Evolutionary conservation across 2,888 invertebrate genomes (phyloP), one percentile per base, ranked within the genome.

Genomic region (Muscina levida): DNA sequence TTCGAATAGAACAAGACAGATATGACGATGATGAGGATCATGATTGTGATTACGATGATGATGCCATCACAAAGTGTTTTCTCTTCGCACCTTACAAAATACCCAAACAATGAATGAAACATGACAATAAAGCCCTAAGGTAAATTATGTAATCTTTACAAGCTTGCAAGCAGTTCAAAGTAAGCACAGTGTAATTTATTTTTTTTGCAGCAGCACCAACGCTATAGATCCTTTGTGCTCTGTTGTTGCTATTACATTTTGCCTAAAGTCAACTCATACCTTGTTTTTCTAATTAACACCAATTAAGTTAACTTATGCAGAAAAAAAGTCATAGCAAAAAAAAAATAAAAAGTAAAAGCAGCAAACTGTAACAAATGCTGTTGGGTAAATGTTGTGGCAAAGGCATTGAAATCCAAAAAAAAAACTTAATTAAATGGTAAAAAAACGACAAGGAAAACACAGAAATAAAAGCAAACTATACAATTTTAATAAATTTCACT

Each of bases 231-330:
- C 48, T 74, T 46, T 59, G 13, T 15, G 19, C 39, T 37, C 2
- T 31, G 0, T 15, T 19, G 46, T 1, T 19, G 26, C 2, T 19
- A 15, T 11, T 17, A 51, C 57, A 53, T 72, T 71, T 57, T 31
- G 65, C 68, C 62, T 70, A 56, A 48, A 73, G 53, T 57, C 56
- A 65, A 17, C 22, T 26, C 42, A 37, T 68, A 62, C 13, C 10
- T 57, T 65, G n/a, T 37, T 19, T 44, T 75, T 72, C 79, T 72
- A 79, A 79, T 79, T 79, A 79, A 79, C 79, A 79, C 75, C 79
- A 79, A 79, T 79, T 79, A 79, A 79, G 71, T 56, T 56, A 56
- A 67, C 24, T 51, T 51, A 48, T 24, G 24, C 26, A 51, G 15
- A 67, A 19, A 62, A 46, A 31, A 48, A 31, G 4, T 13, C 17